Base-by-base conservation (phyloP, 2,888 invertebrate genomes). In the Andrena haemorrhoa region DNA sequence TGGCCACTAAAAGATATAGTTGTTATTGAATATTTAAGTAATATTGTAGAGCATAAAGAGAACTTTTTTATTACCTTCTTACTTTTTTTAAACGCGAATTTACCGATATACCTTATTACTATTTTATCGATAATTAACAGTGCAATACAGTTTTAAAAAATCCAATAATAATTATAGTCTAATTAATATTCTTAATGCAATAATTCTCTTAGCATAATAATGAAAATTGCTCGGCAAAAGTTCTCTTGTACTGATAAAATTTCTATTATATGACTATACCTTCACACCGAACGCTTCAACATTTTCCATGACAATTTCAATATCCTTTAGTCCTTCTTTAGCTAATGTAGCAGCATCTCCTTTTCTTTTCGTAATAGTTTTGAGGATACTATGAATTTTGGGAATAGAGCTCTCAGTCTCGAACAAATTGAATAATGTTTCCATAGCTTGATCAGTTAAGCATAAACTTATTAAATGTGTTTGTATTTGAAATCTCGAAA, bases 281-380 rank as follows among this genome's bases (percentile, higher is more conserved):
- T 96, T 96, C 7, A 97, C 96, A 0, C 98, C 98, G 66, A 98
- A 94, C 47, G 96, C 95, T 89, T 96, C 96, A 0, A 97, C 96
- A 91, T 97, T 95, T 33, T 95, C 95, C 29, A 96, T 96, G 2
- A 98, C 96, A 0, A 95, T 95, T 89, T 98, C 97, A 78, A 99
- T 94, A 84, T 98, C 97, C 53, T 96, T 94, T 0, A 98, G 92
- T 0, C 97, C 98, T 80, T 96, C 95, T 73, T 96, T 96, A 0
- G 97, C 97, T 16, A 96, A 91, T 1, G 95, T 94, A 6, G 95
- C 95, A 72, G 96, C 96, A 89, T 96, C 96, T 1, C 96, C 96
- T 90, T 95, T 96, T 49, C 96, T 95, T 84, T 96, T 96, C 2
- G 96, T 96, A 53, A 98, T 95, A 2, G 96, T 95, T 90, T 92